A percentile compares a stretch with the other conserved stretches of the same genome.
Evolutionary conservation across 2,113 vertebrate genomes (phyloP).

Genomic region (Mustela nigripes): DNA sequence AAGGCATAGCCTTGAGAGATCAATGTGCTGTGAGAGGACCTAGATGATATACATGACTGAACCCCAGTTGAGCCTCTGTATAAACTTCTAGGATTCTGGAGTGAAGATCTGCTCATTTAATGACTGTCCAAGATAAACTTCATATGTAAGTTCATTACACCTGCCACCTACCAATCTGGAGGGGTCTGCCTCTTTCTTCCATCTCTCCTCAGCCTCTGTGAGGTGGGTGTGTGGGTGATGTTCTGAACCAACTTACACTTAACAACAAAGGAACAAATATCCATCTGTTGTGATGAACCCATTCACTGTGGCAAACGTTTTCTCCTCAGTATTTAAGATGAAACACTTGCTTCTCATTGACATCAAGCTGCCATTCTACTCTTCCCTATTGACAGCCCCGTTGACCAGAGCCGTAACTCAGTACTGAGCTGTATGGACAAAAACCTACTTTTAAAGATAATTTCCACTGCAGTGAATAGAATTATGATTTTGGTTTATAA

Average conservation of each 20-base stretch:
- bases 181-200: not conserved
- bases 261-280: not conserved
- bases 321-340: not conserved
- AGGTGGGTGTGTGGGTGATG: rapidly evolving
- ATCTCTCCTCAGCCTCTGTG: not conserved
- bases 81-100: not conserved
- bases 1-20: not conserved
- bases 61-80: not conserved
- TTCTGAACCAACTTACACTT: not conserved
- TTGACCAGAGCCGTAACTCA: not conserved
- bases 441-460: not conserved
- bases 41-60: not conserved
- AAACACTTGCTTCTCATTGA: not conserved
- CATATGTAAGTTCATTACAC: not conserved
- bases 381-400: not conserved
- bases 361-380: not conserved
- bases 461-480: not conserved
- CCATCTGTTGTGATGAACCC: not conserved
- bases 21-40: not conserved
- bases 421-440: not conserved
- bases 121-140: not conserved
- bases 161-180: not conserved
- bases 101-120: not conserved
- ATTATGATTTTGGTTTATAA: not conserved
- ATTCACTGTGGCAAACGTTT: not conserved